Conservation (phyloP, 2,888 invertebrate genomes). For the Dasypogon diadema region DNA sequence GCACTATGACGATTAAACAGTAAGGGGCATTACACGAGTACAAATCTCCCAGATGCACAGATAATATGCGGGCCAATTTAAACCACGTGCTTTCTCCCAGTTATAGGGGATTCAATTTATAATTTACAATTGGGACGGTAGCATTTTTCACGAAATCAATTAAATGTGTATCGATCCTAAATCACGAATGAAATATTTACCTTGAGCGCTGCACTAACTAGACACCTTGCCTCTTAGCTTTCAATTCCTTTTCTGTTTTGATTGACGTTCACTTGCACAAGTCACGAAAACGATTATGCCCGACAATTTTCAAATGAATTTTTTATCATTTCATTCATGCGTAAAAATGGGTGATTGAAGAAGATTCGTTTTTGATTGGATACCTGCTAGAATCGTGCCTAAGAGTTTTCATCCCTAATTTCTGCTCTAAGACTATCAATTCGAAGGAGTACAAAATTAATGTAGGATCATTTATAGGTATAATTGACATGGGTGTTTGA, state of each 20-base stretch:
- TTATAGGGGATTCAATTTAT: conserved; percentile 18
- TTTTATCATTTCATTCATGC: conserved; percentile 48
- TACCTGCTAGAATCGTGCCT: too few relatives aligned
- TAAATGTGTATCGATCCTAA: conserved; percentile 30
- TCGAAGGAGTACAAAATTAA: too few relatives aligned
- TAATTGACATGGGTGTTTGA: background rate
- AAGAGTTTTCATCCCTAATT: too few relatives aligned
- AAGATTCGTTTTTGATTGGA: background rate
- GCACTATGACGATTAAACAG: too few relatives aligned
- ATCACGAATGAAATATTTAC: conserved; percentile 29
- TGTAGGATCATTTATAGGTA: too few relatives aligned
- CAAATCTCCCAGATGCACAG: background rate
- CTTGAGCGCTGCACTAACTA: background rate
- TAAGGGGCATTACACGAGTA: too few relatives aligned
- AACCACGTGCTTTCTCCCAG: too few relatives aligned
- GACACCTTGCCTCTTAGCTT: background rate
- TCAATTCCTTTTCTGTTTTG: conserved; percentile 15
- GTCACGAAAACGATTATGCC: conserved; percentile 49
- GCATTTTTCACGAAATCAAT: conserved; percentile 39
- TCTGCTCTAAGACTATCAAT: too few relatives aligned
- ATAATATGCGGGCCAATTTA: conserved; percentile 21
- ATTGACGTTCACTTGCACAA: conserved; percentile 50
- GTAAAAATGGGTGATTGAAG: conserved; percentile 45
- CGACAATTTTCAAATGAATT: conserved; percentile 46
- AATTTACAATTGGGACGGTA: conserved; percentile 27